Conservation (phyloP, 2,113 vertebrate genomes). For the Myrmecophaga tridactyla region DNA sequence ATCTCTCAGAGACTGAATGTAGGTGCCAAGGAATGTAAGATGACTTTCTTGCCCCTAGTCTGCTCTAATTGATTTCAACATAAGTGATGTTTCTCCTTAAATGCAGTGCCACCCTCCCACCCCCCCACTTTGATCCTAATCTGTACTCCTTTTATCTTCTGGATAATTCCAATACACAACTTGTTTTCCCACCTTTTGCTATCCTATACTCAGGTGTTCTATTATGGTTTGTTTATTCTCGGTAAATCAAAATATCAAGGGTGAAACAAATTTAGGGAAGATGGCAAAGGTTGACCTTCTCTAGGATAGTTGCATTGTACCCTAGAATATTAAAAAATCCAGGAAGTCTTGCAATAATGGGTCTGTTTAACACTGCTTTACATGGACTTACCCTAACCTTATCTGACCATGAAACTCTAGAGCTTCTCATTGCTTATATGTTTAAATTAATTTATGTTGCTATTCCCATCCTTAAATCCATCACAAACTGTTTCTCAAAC, state of each 20-base stretch:
- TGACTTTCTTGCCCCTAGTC: neutral
- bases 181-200: neutral
- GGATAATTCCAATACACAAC: neutral
- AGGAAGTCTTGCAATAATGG: neutral
- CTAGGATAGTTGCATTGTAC: neutral
- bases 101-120: neutral
- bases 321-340: neutral
- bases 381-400: neutral
- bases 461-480: constrained; percentile 9
- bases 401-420: neutral
- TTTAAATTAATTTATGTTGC: neutral
- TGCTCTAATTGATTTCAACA: neutral
- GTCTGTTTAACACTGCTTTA: constrained; percentile 19
- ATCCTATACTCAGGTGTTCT: neutral
- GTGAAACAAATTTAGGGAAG: constrained; percentile 19
- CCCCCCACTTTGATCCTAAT: neutral
- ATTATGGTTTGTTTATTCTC: neutral
- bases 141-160: neutral
- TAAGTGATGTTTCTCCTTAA: neutral
- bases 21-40: neutral
- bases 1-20: neutral
- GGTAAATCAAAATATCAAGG: constrained; percentile 2
- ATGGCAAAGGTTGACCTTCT: neutral
- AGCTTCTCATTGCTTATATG: neutral
- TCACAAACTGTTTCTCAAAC: neutral